Conservation (phyloP, 2,888 invertebrate species). For the Apeira syringaria region DNA sequence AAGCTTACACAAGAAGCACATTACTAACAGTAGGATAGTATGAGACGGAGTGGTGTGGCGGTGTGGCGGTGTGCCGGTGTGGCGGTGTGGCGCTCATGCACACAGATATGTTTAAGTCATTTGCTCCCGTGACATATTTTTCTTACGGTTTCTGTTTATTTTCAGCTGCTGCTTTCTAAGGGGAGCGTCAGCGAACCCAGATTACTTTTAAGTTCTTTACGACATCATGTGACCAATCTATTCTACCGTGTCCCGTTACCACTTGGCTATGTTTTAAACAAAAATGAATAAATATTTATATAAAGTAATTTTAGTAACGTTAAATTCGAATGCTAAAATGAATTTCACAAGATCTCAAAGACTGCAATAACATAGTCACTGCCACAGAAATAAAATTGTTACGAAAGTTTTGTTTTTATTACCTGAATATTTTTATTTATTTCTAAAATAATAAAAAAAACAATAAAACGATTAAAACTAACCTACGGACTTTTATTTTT, state of each 20-base stretch:
- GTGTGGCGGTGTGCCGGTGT: no score
- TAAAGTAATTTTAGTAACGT: slow-evolving; percentile 30
- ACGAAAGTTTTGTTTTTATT: slow-evolving; percentile 67
- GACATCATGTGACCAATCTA: slow-evolving; percentile 55
- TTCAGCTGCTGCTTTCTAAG: slow-evolving; percentile 79
- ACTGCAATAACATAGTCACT: slow-evolving; percentile 74
- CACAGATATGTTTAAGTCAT: no score
- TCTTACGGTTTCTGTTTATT: slow-evolving; percentile 19
- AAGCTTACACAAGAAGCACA: no score
- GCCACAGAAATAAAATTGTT: slow-evolving; percentile 69
- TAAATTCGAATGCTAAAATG: slow-evolving; percentile 30
- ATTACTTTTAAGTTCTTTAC: slow-evolving; percentile 54
- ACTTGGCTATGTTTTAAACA: slow-evolving; percentile 70
- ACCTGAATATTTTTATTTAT: slow-evolving; percentile 70
- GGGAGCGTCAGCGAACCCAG: slow-evolving; percentile 58
- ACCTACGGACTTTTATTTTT: slow-evolving; percentile 25
- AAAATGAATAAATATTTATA: slow-evolving; percentile 33
- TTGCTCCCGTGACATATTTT: no score
- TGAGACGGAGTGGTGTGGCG: no score
- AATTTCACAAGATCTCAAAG: slow-evolving; percentile 40
- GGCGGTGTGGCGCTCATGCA: no score
- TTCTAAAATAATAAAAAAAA: slow-evolving; percentile 62
- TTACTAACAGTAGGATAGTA: no score
- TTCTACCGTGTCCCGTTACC: slow-evolving; percentile 54
- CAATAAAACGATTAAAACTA: slow-evolving; percentile 60